Evolutionary conservation across 2,113 vertebrate genomes (phyloP).

Genomic region (Oncorhynchus kisutch): DNA sequence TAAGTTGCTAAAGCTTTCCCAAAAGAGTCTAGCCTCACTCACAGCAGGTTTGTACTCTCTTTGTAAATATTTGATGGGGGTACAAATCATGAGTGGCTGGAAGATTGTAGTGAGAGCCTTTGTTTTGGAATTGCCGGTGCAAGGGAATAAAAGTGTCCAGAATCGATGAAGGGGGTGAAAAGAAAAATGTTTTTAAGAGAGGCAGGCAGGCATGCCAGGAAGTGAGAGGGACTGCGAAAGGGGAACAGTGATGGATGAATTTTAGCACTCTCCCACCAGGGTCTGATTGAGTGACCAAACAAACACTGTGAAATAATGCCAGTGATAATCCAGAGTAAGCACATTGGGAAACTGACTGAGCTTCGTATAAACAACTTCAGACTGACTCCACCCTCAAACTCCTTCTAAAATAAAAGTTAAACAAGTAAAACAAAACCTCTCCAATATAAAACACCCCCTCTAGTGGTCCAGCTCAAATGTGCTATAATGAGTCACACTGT

Average conservation of each 20-base stretch:
- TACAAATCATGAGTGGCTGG: slow-evolving; percentile 40
- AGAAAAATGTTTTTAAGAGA: slow-evolving; percentile 43
- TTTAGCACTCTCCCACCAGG: slow-evolving; percentile 22
- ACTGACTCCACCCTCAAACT: not conserved
- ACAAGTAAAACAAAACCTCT: not conserved
- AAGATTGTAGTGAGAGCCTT: slow-evolving; percentile 32
- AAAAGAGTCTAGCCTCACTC: not conserved
- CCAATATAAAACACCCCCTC: slow-evolving; percentile 6
- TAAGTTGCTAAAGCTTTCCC: not conserved
- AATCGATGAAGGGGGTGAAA: slow-evolving; percentile 27
- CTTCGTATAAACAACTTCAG: slow-evolving; percentile 14
- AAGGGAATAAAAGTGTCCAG: slow-evolving; percentile 10
- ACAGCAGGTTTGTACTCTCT: slow-evolving; percentile 26
- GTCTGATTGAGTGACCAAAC: slow-evolving; percentile 38
- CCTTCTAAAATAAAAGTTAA: not conserved
- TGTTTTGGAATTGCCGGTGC: slow-evolving; percentile 8
- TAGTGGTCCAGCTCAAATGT: slow-evolving; percentile 13
- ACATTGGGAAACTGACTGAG: not conserved
- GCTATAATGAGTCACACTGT: slow-evolving; percentile 11
- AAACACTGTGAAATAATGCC: slow-evolving; percentile 38
- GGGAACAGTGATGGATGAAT: slow-evolving; percentile 48
- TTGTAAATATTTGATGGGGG: slow-evolving; percentile 59
- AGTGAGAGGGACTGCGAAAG: not conserved
- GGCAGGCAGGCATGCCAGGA: not conserved
- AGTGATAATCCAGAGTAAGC: slow-evolving; percentile 37